phyloP scores from a whole-genome alignment of 2,113 vertebrate species.

The Cyphomyrus plagiostoma region DNA sequence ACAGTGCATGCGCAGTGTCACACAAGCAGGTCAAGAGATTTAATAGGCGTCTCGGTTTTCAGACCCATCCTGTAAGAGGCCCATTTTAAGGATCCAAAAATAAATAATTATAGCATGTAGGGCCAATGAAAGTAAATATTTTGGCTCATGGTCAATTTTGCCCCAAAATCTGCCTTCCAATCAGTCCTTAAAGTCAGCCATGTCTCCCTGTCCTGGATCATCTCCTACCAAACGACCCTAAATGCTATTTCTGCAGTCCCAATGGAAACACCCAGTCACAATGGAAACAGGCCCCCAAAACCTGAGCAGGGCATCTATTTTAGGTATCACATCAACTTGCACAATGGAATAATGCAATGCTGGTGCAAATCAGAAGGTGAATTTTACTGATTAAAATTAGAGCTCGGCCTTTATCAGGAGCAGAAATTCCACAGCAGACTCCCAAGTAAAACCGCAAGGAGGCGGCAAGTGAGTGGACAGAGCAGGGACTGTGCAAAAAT shows the following conservation, averaged over 20 bases:
- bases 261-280: constrained; percentile 24
- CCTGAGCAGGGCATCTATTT: constrained; percentile 16
- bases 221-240: constrained; percentile 34
- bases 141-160: neutral
- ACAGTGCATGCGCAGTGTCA: neutral
- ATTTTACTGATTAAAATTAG: constrained; percentile 37
- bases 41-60: neutral
- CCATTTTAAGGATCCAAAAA: neutral
- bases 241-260: constrained; percentile 37
- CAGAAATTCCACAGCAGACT: constrained; percentile 39
- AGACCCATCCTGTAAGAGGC: neutral
- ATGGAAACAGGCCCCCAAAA: constrained; percentile 20
- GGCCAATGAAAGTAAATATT: neutral
- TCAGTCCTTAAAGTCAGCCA: neutral
- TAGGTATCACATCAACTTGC: constrained; percentile 30
- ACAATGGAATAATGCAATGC: constrained; percentile 25
- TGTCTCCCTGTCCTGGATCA: too few relatives aligned
- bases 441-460: constrained; percentile 19
- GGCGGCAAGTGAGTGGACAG: constrained; percentile 28
- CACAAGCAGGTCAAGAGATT: neutral
- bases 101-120: neutral
- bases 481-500: constrained; percentile 35
- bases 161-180: neutral
- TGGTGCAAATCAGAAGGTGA: constrained; percentile 18
- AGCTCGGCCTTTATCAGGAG: neutral